Evolutionary conservation across 2,113 vertebrate genomes (phyloP), one percentile per base, ranked within the genome.

Genomic region (Scatophagus argus): DNA sequence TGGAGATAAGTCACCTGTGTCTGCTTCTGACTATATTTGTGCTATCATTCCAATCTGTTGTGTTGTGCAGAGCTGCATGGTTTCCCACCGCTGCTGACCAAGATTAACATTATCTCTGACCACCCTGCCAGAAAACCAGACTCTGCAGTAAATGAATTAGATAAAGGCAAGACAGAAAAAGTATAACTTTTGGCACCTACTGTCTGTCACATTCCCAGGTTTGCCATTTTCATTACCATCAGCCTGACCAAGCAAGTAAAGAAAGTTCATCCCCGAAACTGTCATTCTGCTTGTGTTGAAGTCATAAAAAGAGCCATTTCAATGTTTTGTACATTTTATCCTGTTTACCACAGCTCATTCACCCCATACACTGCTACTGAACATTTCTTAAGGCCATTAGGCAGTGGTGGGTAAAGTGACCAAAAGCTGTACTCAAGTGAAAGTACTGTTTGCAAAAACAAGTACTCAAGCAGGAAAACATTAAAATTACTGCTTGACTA

Each of bases 71-170:
- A 81, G 47, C 80, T 82, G 88, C 83, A 87, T 83, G 84, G 83
- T 79, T 86, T 90, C 85, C 89, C 86, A 77, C 83, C 61, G 83
- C 91, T 88, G 89, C 85, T 92, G 91, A 91, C 89, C 88, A 89
- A 93, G 94, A 94, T 94, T 93, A 93, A 91, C 88, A 94, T 94
- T 93, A 93, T 93, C 94, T 94, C 84, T 88, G 87, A 88, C 91
- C 79, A 83, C 81, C 87, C 90, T 88, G 88, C 87, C 91, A 89
- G 90, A 91, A 90, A 91, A 89, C 89, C 89, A 93, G 88, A 85
- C 87, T 84, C 68, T 88, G 87, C 81, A 84, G 81, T 91, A 91
- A 93, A 90, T 91, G 92, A 93, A 89, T 92, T 84, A 87, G 88
- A 91, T 83, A 87, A 90, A 88, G 84, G 80, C 66, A 86, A 84